These are phyloP conservation scores for Myrmecobius fasciatus DNA, from an alignment of 2,113 vertebrate species.

Conservation along the genomic window DNA sequence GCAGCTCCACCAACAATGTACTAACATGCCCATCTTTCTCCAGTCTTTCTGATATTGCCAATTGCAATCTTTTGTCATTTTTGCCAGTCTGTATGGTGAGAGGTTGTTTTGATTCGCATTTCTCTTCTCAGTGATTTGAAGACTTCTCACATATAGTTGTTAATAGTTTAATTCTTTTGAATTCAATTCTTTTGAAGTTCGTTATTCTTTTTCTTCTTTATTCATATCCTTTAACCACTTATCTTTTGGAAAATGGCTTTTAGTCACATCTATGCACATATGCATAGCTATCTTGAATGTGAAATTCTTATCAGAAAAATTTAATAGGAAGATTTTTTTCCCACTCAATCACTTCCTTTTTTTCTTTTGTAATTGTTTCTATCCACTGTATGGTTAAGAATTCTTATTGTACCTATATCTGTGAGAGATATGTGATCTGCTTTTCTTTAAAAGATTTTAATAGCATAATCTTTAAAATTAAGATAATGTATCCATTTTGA, in stretches of 20 bases:
- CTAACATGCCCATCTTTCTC: neutral
- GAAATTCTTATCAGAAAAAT: neutral
- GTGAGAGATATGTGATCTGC: neutral
- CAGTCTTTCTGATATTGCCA: neutral
- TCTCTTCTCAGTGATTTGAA: neutral
- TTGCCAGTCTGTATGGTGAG: neutral
- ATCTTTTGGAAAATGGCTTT: neutral
- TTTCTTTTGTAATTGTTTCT: neutral
- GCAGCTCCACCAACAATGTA: neutral
- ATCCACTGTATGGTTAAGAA: neutral
- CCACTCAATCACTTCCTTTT: neutral
- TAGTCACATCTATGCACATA: neutral
- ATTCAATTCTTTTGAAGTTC: too few species aligned
- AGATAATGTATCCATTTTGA: neutral
- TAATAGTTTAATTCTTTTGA: too few species aligned
- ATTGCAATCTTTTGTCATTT: neutral
- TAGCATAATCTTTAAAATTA: neutral
- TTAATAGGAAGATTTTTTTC: neutral
- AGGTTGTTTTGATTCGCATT: neutral
- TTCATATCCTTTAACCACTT: neutral
- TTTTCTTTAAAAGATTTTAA: neutral
- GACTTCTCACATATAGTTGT: neutral
- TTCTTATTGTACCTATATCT: neutral
- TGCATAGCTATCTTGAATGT: neutral
- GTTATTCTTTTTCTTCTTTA: neutral